Percentiles rank a stretch among this genome's conserved stretches.
These are phyloP conservation scores for Ochotona princeps DNA, from an alignment of 2,113 vertebrate species.

Conservation along the genomic window DNA sequence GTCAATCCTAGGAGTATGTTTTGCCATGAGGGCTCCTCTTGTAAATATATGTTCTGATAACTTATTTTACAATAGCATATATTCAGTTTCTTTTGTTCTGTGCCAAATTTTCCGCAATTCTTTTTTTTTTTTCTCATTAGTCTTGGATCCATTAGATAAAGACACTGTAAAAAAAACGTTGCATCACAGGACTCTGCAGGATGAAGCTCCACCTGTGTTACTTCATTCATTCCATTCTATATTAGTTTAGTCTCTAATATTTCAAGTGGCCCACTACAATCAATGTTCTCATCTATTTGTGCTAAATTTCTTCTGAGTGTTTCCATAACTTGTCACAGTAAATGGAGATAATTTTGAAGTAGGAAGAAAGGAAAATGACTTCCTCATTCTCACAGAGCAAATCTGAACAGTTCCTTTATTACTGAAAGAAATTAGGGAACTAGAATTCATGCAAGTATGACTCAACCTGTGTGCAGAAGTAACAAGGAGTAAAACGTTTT, in stretches of 20 bases:
- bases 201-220: background rate
- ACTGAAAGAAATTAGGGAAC: background rate
- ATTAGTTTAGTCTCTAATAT: background rate
- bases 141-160: slow-evolving; percentile 8
- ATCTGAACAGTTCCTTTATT: background rate
- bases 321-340: slow-evolving; percentile 50
- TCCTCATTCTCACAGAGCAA: background rate
- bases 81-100: background rate
- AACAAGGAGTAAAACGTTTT: slow-evolving; percentile 12
- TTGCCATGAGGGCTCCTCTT: background rate
- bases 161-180: background rate
- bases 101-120: background rate
- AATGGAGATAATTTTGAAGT: slow-evolving; percentile 7
- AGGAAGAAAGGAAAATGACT: slow-evolving; percentile 29
- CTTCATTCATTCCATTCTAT: background rate
- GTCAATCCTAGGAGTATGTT: background rate
- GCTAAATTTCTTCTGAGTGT: background rate
- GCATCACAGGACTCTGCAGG: background rate
- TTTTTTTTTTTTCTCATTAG: background rate
- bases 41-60: background rate
- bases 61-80: background rate
- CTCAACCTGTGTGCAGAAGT: background rate
- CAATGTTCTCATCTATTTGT: background rate
- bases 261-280: background rate
- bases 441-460: background rate